phyloP scores from a whole-genome alignment of 2,113 vertebrate genomes.

The Sterrhoptilus dennistouni region DNA sequence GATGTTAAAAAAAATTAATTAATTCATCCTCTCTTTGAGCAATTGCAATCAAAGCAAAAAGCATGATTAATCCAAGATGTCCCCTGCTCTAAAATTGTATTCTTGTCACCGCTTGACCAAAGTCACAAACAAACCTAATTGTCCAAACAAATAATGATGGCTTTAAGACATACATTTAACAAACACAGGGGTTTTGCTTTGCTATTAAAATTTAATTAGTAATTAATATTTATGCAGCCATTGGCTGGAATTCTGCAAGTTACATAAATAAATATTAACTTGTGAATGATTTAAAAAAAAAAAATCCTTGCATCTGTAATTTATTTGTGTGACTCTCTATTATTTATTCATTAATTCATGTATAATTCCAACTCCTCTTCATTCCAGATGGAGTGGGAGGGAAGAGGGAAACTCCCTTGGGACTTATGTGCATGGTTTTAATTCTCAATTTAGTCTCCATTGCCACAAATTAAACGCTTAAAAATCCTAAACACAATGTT shows the following conservation, averaged over 20 bases:
- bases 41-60: background rate
- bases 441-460: constrained; percentile 55
- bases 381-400: constrained; percentile 53
- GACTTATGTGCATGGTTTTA: constrained; percentile 9
- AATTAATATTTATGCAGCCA: constrained; percentile 77
- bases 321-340: constrained; percentile 48
- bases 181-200: constrained; percentile 30
- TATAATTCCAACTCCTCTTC: constrained; percentile 43
- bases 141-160: background rate
- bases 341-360: constrained; percentile 63
- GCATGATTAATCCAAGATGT: background rate
- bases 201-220: constrained; percentile 73
- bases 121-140: constrained; percentile 9
- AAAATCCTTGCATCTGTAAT: constrained; percentile 18
- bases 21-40: background rate
- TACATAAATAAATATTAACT: constrained; percentile 79
- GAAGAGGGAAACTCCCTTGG: background rate
- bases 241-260: constrained; percentile 32
- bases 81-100: background rate
- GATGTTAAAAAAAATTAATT: background rate
- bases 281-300: background rate
- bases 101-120: background rate
- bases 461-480: constrained; percentile 39
- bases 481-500: constrained; percentile 45
- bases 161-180: constrained; percentile 21